Evolutionary conservation across 2,888 invertebrate species (phyloP).

Genomic region (Sarcophaga carnaria): DNA sequence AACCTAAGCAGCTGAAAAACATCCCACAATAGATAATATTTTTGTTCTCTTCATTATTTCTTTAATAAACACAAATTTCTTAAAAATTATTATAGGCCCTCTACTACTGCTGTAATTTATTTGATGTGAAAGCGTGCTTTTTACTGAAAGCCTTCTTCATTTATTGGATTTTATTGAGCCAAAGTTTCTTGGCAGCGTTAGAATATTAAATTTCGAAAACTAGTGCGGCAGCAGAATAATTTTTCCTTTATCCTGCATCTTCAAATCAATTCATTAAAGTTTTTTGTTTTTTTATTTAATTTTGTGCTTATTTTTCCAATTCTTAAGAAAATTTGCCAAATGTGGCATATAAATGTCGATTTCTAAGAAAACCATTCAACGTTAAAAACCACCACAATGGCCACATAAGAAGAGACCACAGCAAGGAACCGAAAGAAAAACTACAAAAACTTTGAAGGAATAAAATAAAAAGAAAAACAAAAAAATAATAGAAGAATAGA

Average conservation of each 20-base stretch:
- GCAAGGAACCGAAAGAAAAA: not conserved
- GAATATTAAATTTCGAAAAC: no score
- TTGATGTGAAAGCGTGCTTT: no score
- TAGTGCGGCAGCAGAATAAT: no score
- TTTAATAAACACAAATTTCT: no score
- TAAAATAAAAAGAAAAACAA: not conserved
- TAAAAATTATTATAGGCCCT: no score
- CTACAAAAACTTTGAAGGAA: not conserved
- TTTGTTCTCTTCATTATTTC: no score
- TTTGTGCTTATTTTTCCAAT: constrained; percentile 1
- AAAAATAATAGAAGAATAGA: constrained; percentile 2
- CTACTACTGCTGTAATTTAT: no score
- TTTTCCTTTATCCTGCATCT: not conserved
- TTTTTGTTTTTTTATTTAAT: not conserved
- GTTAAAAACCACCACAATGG: not conserved
- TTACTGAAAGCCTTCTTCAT: no score
- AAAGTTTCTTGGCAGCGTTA: no score
- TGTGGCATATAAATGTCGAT: constrained; percentile 34
- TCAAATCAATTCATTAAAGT: not conserved
- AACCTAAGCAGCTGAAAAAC: no score
- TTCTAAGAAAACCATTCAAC: not conserved
- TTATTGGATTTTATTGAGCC: no score
- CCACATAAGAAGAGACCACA: not conserved
- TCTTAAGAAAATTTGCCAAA: constrained; percentile 37
- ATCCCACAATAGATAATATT: no score